Evolutionary conservation across 2,113 vertebrate genomes (phyloP).

Genomic region (Lucifuga dentata): DNA sequence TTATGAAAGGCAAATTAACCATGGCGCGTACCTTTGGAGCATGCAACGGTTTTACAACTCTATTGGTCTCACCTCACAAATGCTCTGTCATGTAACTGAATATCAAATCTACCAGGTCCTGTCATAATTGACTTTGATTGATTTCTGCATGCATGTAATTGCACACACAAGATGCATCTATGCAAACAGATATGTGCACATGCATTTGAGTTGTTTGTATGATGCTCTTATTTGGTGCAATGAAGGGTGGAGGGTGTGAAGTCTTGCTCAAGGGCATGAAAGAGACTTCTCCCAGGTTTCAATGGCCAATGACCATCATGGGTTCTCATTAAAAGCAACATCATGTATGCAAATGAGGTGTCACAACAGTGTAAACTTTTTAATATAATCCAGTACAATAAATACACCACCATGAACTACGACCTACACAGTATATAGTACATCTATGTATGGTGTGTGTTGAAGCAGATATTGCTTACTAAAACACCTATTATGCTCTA

Average conservation of each 20-base stretch:
- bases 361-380: no score
- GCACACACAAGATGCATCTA: conserved; percentile 30
- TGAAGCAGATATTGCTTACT: no score
- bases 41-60: conserved; percentile 50
- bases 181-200: conserved; percentile 29
- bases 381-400: no score
- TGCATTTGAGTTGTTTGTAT: conserved; percentile 10
- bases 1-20: conserved; percentile 68
- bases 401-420: no score
- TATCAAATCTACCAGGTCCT: conserved; percentile 45
- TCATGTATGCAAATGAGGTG: no score
- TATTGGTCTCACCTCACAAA: conserved; percentile 68
- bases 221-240: conserved; percentile 9
- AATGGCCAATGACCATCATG: no score
- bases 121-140: conserved; percentile 38
- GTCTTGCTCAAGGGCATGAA: not conserved
- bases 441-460: no score
- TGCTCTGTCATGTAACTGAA: conserved; percentile 69
- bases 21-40: conserved; percentile 62
- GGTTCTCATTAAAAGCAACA: no score
- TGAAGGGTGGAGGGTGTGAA: not conserved
- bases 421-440: no score
- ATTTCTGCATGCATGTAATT: conserved; percentile 16
- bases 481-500: no score
- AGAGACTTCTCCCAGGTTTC: not conserved